Percentiles rank a stretch among this genome's conserved stretches.
Conservation (phyloP, 2,797 vertebrate genomes). For the Pangasius krempfi region DNA sequence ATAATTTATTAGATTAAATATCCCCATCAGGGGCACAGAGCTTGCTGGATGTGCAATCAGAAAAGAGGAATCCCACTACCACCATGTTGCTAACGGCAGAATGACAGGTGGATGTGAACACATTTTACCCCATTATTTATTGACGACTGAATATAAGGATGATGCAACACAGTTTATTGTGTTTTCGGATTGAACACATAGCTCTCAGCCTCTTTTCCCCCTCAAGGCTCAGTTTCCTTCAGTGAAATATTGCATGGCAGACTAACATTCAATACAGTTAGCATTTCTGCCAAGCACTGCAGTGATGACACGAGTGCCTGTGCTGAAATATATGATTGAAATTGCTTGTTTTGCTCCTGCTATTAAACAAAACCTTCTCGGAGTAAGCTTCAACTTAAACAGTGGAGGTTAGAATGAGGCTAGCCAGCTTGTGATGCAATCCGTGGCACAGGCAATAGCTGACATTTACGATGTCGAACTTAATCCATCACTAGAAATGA, state of each 20-base stretch:
- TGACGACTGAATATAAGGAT: constrained; percentile 29
- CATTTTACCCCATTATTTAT: constrained; percentile 31
- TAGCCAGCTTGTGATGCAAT: constrained; percentile 25
- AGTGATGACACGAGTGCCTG: constrained; percentile 14
- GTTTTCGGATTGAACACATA: constrained; percentile 4
- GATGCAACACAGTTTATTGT: constrained; percentile 30
- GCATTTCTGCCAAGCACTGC: constrained; percentile 21
- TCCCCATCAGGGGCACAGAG: constrained; percentile 12
- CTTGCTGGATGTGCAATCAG: constrained; percentile 11
- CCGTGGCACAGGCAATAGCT: constrained; percentile 29
- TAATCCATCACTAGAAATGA: constrained; percentile 38
- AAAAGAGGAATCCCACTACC: background rate
- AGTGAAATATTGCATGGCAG: constrained; percentile 8
- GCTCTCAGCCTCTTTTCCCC: background rate
- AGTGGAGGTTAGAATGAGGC: constrained; percentile 29
- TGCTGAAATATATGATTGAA: constrained; percentile 4
- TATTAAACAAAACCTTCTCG: constrained; percentile 33
- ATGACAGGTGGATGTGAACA: constrained; percentile 37
- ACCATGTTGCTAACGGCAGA: constrained; percentile 12
- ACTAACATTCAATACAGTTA: constrained; percentile 24
- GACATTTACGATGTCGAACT: constrained; percentile 42
- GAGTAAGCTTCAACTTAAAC: constrained; percentile 35
- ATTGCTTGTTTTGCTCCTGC: constrained; percentile 18
- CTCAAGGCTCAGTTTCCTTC: constrained; percentile 8
- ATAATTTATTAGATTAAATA: constrained; percentile 31